Conservation (phyloP, 1,140 invertebrate genomes). For the Schmidtea mediterranea region DNA sequence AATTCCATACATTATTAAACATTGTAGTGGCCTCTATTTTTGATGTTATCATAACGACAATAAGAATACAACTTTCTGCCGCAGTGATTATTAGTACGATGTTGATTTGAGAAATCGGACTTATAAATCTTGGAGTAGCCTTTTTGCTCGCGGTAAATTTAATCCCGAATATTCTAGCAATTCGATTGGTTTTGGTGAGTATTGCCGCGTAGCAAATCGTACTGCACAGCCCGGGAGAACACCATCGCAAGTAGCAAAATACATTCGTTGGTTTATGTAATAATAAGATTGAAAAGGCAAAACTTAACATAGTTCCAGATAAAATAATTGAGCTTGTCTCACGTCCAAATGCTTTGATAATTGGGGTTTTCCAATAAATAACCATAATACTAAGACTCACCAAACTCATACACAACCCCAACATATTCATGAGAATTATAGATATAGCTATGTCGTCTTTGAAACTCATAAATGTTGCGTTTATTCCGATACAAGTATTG, state of each 20-base stretch:
- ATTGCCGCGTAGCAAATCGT: slow-evolving; percentile 45
- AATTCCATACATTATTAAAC: neutral
- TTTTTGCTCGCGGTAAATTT: slow-evolving; percentile 52
- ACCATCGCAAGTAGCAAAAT: slow-evolving; percentile 35
- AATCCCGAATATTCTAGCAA: slow-evolving; percentile 43
- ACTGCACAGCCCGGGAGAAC: slow-evolving; percentile 40
- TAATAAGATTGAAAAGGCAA: slow-evolving; percentile 20
- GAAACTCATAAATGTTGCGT: too few relatives aligned
- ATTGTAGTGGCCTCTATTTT: too few relatives aligned
- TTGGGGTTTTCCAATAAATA: slow-evolving; percentile 32
- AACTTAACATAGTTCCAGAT: slow-evolving; percentile 22
- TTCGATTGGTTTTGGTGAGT: slow-evolving; percentile 46
- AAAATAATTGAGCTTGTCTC: slow-evolving; percentile 29
- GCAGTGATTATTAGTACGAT: slow-evolving; percentile 35
- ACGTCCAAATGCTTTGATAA: slow-evolving; percentile 33
- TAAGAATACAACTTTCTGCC: neutral
- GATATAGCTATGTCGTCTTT: too few relatives aligned
- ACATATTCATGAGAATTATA: too few relatives aligned
- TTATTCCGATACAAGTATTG: too few relatives aligned
- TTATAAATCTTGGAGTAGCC: slow-evolving; percentile 51
- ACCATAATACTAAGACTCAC: slow-evolving; percentile 32
- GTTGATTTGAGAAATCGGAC: slow-evolving; percentile 62
- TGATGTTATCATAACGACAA: too few relatives aligned
- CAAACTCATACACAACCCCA: too few relatives aligned
- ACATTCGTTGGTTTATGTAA: slow-evolving; percentile 30